These are phyloP conservation scores for Melanotaenia maccullochi DNA, from an alignment of 2,797 vertebrate species.

Conservation along the genomic window DNA sequence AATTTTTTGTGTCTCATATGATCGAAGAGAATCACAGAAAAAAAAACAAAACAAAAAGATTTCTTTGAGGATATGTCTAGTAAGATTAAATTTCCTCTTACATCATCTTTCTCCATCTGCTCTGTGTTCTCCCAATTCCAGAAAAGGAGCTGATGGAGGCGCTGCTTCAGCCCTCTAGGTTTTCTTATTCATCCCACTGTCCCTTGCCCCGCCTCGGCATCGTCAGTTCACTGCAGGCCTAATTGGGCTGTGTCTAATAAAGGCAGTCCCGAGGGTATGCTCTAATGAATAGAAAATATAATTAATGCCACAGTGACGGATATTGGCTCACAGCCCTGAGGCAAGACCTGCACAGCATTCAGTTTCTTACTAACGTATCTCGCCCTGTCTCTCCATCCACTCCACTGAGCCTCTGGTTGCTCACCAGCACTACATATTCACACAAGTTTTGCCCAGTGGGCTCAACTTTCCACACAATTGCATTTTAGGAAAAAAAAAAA, in stretches of 20 bases:
- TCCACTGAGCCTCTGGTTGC: conserved; percentile 7
- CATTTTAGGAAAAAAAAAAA: conserved; percentile 3
- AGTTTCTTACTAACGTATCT: conserved; percentile 62
- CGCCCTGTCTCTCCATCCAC: conserved; percentile 45
- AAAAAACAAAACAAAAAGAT: conserved; percentile 8
- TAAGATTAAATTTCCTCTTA: conserved; percentile 56
- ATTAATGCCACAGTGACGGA: conserved; percentile 79
- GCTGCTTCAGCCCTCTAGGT: conserved; percentile 48
- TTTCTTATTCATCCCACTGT: conserved; percentile 62
- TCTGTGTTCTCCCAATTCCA: conserved; percentile 24
- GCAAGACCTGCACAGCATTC: conserved; percentile 66
- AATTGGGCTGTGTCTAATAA: conserved; percentile 83
- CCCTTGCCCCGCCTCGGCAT: conserved; percentile 59
- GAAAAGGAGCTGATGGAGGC: conserved; percentile 51
- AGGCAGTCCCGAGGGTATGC: conserved; percentile 63
- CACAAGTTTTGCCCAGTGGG: conserved; percentile 20
- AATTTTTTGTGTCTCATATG: conserved; percentile 12
- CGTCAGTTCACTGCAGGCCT: conserved; percentile 77
- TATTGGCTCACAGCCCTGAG: conserved; percentile 72
- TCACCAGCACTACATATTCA: conserved; percentile 26
- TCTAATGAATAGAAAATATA: conserved; percentile 83
- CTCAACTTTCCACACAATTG: background rate
- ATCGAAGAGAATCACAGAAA: conserved; percentile 15
- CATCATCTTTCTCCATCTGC: conserved; percentile 58
- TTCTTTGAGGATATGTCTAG: conserved; percentile 38